These are phyloP conservation scores for Oreochromis niloticus DNA, from an alignment of 2,113 vertebrate species.

Conservation along the genomic window DNA sequence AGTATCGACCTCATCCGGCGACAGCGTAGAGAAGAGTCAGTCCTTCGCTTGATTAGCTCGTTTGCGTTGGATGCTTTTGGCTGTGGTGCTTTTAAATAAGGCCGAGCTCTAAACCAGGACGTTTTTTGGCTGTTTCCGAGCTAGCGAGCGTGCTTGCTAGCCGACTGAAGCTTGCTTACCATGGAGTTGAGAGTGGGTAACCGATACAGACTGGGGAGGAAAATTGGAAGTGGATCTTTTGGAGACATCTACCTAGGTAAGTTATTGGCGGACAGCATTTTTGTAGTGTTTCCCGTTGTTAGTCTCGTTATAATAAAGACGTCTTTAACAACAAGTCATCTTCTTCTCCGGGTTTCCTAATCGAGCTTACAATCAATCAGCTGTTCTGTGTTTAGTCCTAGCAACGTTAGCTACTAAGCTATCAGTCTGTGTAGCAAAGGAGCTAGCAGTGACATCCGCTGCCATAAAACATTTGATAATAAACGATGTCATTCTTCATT, in stretches of 20 bases:
- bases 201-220: conserved; percentile 94
- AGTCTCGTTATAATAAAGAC: too few relatives aligned
- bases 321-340: not conserved
- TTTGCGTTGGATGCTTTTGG: not conserved
- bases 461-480: not conserved
- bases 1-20: conserved; percentile 27
- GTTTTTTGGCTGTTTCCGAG: conserved; percentile 26
- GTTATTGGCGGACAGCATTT: conserved; percentile 4
- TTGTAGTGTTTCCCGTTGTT: not conserved
- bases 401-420: not conserved
- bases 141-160: conserved; percentile 63
- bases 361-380: conserved; percentile 14
- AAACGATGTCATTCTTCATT: not conserved
- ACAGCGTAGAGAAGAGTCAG: not conserved
- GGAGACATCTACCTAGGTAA: conserved; percentile 97
- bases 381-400: conserved; percentile 37
- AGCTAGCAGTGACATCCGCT: not conserved
- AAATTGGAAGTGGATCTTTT: conserved; percentile 97
- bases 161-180: conserved; percentile 25
- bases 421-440: not conserved
- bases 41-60: not conserved
- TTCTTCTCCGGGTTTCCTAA: not conserved
- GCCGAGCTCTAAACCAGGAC: not conserved
- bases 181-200: conserved; percentile 97
- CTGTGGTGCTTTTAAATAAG: not conserved